These are phyloP conservation scores for Lycaena phlaeas DNA, from an alignment of 2,888 invertebrate genomes.

Conservation along the genomic window DNA sequence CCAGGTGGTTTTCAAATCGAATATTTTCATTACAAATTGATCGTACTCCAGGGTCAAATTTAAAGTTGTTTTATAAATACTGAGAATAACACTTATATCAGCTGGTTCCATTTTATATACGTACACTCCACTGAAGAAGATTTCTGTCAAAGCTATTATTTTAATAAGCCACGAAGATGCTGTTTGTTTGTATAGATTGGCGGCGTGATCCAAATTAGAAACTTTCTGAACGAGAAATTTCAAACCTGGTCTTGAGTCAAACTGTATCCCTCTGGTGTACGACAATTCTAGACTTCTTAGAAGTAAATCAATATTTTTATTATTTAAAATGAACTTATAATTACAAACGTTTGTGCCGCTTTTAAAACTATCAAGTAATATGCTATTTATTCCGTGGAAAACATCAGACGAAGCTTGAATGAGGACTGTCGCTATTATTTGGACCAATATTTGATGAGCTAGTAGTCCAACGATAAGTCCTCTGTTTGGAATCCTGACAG, in stretches of 20 bases:
- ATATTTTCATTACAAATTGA: slow-evolving; percentile 72
- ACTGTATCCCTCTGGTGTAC: slow-evolving; percentile 86
- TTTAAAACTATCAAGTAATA: slow-evolving; percentile 68
- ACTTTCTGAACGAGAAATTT: slow-evolving; percentile 96
- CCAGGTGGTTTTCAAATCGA: slow-evolving; percentile 76
- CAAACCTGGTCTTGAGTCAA: slow-evolving; percentile 91
- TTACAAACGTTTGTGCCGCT: slow-evolving; percentile 55
- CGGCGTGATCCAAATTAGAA: slow-evolving; percentile 86
- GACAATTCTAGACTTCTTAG: slow-evolving; percentile 87
- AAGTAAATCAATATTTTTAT: slow-evolving; percentile 78
- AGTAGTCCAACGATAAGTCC: slow-evolving; percentile 90
- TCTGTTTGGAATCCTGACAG: slow-evolving; percentile 88
- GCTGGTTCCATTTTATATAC: slow-evolving; percentile 75
- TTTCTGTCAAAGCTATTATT: slow-evolving; percentile 88
- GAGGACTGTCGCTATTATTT: slow-evolving; percentile 90
- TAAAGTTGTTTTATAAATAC: slow-evolving; percentile 68
- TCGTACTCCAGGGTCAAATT: slow-evolving; percentile 71
- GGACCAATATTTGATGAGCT: slow-evolving; percentile 93
- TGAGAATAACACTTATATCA: slow-evolving; percentile 76
- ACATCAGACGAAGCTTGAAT: slow-evolving; percentile 81
- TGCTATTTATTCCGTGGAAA: slow-evolving; percentile 75
- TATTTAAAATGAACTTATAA: slow-evolving; percentile 66
- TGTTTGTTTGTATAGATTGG: slow-evolving; percentile 93
- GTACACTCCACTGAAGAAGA: slow-evolving; percentile 82
- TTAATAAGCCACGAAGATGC: slow-evolving; percentile 94